Evolutionary conservation across 2,113 vertebrate genomes (phyloP), one percentile per base, ranked within the genome.

Genomic region (Chaenocephalus aceratus): DNA sequence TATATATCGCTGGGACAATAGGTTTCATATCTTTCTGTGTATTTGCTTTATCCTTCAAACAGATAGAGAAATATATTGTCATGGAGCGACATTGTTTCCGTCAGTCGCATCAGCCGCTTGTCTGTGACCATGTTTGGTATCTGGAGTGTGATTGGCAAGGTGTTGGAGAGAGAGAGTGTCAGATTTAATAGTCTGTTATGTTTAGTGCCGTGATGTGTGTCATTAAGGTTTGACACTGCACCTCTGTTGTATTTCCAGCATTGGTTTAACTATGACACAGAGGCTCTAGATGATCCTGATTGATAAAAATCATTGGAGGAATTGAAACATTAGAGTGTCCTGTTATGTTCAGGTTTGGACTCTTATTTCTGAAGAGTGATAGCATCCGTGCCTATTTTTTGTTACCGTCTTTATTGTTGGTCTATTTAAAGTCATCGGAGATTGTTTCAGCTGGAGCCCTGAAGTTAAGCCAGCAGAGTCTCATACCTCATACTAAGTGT

Each of bases 111-210:
- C 75, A 14, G 57, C 72, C 52, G 23, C 85, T 76, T 89, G 80
- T 64, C 68, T 75, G 34, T 90, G 86, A 91, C 89, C 91, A 89
- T 92, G 90, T 92, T 92, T 92, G 92, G 90, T 92, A 80, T 93
- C 65, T 89, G 79, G 10, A 62, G 75, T 87, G 90, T 74, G 85
- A 90, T 82, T 85, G 88, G 84, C 51, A 80, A 88, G 57, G 80
- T 75, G 84, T 83, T 67, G 73, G 45, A 69, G 54, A 65, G 63
- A 79, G 78, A 84, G 77, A n/a, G 54, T 83, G 88, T 84, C 80
- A 72, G 76, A 67, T 86, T 83, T 79, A 77, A 76, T 75, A 18
- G 64, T 80, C 53, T 84, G 72, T 64, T 84, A 58, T 75, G 74
- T 89, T 85, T 80, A 71, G 60, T 44, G 49, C 45, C 21, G 10